Percentiles rank a stretch among this genome's conserved stretches.
Evolutionary conservation across 1,140 invertebrate species (phyloP).

Genomic region (Drosophila malerkotliana): DNA sequence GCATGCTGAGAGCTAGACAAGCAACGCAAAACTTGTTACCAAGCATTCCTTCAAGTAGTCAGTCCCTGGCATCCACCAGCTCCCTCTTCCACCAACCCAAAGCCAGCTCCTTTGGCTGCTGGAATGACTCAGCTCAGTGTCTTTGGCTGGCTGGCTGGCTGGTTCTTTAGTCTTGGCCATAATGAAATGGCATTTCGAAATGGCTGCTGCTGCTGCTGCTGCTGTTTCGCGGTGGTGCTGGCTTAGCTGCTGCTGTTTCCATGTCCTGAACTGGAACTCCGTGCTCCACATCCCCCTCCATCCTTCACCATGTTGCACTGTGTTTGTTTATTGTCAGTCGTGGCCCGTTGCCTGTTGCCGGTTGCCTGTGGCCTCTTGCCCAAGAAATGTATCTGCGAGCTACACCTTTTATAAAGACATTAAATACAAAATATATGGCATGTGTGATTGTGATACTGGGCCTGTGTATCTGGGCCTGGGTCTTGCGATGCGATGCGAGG

Average conservation of each 20-base stretch:
- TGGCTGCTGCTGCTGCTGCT: constrained; percentile 62
- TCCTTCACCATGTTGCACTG: constrained; percentile 3
- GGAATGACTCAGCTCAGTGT: constrained; percentile 66
- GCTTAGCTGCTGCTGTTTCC: constrained; percentile 49
- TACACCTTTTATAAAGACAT: constrained; percentile 81
- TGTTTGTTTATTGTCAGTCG: constrained; percentile 63
- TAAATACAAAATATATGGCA: constrained; percentile 80
- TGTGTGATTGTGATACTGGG: constrained; percentile 75
- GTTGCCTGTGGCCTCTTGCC: constrained; percentile 28
- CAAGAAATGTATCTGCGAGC: constrained; percentile 71
- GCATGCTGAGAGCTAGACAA: constrained; percentile 66
- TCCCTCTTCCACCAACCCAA: neutral
- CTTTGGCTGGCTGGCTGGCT: constrained; percentile 24
- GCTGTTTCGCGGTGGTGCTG: neutral
- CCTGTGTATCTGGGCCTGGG: constrained; percentile 63
- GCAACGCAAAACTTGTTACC: constrained; percentile 68
- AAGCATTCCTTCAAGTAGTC: constrained; percentile 30
- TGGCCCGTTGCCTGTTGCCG: constrained; percentile 10
- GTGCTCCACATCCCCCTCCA: constrained; percentile 12
- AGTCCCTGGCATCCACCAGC: constrained; percentile 1
- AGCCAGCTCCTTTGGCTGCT: constrained; percentile 21
- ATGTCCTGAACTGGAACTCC: constrained; percentile 51
- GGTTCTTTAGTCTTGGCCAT: constrained; percentile 54
- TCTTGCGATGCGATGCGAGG: constrained; percentile 12
- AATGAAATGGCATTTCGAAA: constrained; percentile 81